phyloP scores from a whole-genome alignment of 2,797 vertebrate species.

The Halcyon badia region DNA sequence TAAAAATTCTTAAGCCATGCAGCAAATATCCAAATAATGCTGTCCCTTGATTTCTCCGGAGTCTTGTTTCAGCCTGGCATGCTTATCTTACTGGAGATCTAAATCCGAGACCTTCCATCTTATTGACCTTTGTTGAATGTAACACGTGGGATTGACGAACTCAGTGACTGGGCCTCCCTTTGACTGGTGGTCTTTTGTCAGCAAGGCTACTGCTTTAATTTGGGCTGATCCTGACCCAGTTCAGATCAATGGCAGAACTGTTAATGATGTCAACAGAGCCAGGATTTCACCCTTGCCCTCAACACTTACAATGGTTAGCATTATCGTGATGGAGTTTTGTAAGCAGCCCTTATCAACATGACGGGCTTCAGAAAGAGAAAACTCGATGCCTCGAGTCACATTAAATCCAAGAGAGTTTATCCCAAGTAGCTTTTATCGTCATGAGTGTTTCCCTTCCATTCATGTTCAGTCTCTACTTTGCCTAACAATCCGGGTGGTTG shows the following conservation, averaged over 20 bases:
- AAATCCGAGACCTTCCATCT: not conserved
- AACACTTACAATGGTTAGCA: not conserved
- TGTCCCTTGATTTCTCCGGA: constrained; percentile 20
- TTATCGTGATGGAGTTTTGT: not conserved
- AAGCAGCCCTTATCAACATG: not conserved
- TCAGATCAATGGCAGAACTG: constrained; percentile 24
- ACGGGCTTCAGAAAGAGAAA: not conserved
- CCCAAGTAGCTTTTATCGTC: not conserved
- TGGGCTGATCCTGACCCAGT: not conserved
- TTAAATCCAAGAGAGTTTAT: not conserved
- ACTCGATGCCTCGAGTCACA: not conserved
- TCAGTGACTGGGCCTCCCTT: not conserved
- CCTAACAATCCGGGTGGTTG: not conserved
- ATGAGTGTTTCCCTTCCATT: not conserved
- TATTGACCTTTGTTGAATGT: not conserved
- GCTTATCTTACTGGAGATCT: not conserved
- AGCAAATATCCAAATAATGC: constrained; percentile 40
- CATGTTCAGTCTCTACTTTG: not conserved
- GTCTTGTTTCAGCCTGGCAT: not conserved
- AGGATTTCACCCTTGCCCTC: constrained; percentile 18
- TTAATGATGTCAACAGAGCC: constrained; percentile 3
- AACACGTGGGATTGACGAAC: not conserved
- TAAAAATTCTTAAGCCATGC: not conserved
- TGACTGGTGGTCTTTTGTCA: not conserved
- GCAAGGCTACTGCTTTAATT: not conserved